Evolutionary conservation across 2,113 vertebrate genomes (phyloP).

Genomic region (Bungarus multicinctus): DNA sequence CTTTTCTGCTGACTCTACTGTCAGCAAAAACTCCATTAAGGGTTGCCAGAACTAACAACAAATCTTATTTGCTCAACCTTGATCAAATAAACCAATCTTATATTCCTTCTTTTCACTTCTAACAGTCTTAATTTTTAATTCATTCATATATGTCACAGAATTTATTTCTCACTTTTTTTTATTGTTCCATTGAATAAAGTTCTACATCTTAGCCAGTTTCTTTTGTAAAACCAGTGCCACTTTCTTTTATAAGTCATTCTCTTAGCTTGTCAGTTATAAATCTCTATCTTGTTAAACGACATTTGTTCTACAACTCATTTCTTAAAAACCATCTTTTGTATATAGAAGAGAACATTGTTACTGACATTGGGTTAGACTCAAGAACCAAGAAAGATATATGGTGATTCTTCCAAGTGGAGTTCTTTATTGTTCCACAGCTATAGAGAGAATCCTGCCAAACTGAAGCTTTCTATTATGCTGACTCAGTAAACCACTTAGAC

Average conservation of each 20-base stretch:
- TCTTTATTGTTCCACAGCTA: too few species aligned
- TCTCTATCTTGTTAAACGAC: neutral
- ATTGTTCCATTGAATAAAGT: neutral
- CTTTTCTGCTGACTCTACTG: neutral
- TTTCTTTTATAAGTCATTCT: neutral
- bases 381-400: too few species aligned
- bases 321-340: neutral
- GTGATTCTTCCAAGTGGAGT: too few species aligned
- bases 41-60: neutral
- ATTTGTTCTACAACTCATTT: neutral
- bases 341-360: neutral
- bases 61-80: neutral
- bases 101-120: neutral
- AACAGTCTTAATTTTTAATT: neutral
- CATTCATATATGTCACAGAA: neutral
- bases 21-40: neutral
- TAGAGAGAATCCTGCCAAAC: too few species aligned
- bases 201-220: neutral
- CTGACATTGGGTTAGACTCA: neutral
- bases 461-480: too few species aligned
- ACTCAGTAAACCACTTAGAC: too few species aligned
- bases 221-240: neutral
- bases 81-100: neutral
- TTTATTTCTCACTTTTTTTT: neutral
- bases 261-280: neutral